phyloP scores from a whole-genome alignment of 2,113 vertebrate species.

The Varanus komodoensis region DNA sequence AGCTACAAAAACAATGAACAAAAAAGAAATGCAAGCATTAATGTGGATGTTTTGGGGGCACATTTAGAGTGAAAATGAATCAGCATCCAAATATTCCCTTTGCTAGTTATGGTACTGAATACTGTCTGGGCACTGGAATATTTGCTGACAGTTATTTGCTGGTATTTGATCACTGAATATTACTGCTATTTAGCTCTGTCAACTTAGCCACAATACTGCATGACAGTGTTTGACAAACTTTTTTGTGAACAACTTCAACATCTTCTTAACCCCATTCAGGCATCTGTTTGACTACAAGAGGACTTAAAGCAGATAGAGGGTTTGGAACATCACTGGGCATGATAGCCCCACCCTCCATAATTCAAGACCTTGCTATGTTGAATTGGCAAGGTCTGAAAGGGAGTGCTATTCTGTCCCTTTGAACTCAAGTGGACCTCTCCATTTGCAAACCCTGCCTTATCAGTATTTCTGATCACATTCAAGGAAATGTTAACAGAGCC shows the following conservation, averaged over 20 bases:
- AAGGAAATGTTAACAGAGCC: too few relatives aligned
- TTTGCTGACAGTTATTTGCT: not conserved
- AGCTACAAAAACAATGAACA: slow-evolving; percentile 8
- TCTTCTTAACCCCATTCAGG: too few relatives aligned
- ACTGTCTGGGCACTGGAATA: not conserved
- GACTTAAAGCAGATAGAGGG: too few relatives aligned
- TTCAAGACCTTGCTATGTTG: too few relatives aligned
- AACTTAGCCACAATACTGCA: not conserved
- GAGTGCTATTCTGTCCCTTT: too few relatives aligned
- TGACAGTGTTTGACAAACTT: not conserved
- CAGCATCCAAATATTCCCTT: not conserved
- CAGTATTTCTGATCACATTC: too few relatives aligned
- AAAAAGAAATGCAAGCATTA: not conserved
- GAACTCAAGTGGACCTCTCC: too few relatives aligned
- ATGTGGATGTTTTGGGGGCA: not conserved
- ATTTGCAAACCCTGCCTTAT: too few relatives aligned
- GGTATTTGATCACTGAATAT: not conserved
- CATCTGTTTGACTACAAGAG: too few relatives aligned
- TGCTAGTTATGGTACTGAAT: not conserved
- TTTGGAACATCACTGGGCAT: too few relatives aligned
- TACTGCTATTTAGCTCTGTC: not conserved
- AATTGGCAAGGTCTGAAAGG: too few relatives aligned
- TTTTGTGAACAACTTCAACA: not conserved
- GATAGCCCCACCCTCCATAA: too few relatives aligned
- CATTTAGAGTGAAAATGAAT: not conserved